phyloP scores from a whole-genome alignment of 1,140 invertebrate species.

The Pemphigus obesinymphae region DNA sequence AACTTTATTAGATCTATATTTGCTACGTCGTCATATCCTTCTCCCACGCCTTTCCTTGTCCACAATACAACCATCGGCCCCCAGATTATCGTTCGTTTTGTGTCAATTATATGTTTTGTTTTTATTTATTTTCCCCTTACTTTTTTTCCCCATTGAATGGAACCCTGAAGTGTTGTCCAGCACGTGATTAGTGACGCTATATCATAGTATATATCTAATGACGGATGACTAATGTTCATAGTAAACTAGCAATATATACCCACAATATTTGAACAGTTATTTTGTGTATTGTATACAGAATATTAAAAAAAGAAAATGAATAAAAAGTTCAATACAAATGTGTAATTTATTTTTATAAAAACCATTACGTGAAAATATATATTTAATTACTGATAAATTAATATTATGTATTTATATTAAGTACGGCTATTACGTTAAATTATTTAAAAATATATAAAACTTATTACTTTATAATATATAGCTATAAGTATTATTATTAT shows the following conservation, averaged over 20 bases:
- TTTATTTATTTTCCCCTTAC: not conserved
- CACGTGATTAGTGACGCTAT: not conserved
- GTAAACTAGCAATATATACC: not conserved
- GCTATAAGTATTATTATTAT: too few species aligned
- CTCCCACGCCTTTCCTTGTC: not conserved
- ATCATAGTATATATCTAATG: not conserved
- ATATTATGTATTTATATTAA: too few species aligned
- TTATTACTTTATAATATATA: too few species aligned
- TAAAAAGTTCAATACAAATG: too few species aligned
- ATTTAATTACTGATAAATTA: too few species aligned
- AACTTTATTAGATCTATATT: constrained; percentile 40
- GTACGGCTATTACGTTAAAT: too few species aligned
- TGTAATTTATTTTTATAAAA: too few species aligned
- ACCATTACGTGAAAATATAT: too few species aligned
- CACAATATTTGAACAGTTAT: too few species aligned
- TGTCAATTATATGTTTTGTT: constrained; percentile 33
- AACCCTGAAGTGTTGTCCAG: not conserved
- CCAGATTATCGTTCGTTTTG: constrained; percentile 30
- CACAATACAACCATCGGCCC: not conserved
- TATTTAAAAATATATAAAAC: too few species aligned
- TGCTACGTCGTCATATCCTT: not conserved
- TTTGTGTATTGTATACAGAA: too few species aligned
- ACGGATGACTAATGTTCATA: not conserved
- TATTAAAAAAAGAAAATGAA: too few species aligned
- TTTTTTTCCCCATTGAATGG: constrained; percentile 3